Conservation (phyloP, 1,140 invertebrate genomes). For the Drosophila obscura region DNA sequence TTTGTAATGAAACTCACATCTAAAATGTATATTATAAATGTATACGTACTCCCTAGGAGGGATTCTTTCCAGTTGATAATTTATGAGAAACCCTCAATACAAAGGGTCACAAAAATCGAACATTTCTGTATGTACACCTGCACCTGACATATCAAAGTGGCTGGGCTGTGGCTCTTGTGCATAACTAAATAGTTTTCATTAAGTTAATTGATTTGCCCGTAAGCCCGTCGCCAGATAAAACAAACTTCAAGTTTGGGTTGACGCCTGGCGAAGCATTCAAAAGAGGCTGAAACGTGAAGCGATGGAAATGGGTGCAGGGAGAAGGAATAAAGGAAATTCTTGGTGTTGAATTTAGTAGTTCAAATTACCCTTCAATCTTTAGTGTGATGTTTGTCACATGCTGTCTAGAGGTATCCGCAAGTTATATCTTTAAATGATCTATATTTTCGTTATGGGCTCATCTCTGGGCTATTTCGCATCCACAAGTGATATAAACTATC, state of each 20-base stretch:
- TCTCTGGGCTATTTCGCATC: not conserved
- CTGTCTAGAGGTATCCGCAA: too few relatives aligned
- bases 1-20: constrained; percentile 52
- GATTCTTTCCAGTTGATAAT: constrained; percentile 41
- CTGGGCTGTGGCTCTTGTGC: constrained; percentile 51
- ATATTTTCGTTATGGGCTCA: not conserved
- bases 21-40: constrained; percentile 47
- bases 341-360: too few relatives aligned
- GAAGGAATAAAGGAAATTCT: too few relatives aligned
- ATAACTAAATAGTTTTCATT: constrained; percentile 67
- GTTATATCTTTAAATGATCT: too few relatives aligned
- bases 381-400: too few relatives aligned
- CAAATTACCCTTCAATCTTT: too few relatives aligned
- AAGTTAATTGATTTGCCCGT: constrained; percentile 63
- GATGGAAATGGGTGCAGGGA: too few relatives aligned
- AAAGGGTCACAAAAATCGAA: constrained; percentile 2
- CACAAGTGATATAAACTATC: not conserved
- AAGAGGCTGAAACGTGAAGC: not conserved
- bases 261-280: not conserved
- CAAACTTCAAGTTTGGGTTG: not conserved
- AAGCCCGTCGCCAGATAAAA: constrained; percentile 1
- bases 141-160: constrained; percentile 28
- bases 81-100: constrained; percentile 41
- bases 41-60: constrained; percentile 34
- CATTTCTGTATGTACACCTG: constrained; percentile 7